Base-by-base conservation (phyloP, 2,113 vertebrate species). In the Python bivittatus region DNA sequence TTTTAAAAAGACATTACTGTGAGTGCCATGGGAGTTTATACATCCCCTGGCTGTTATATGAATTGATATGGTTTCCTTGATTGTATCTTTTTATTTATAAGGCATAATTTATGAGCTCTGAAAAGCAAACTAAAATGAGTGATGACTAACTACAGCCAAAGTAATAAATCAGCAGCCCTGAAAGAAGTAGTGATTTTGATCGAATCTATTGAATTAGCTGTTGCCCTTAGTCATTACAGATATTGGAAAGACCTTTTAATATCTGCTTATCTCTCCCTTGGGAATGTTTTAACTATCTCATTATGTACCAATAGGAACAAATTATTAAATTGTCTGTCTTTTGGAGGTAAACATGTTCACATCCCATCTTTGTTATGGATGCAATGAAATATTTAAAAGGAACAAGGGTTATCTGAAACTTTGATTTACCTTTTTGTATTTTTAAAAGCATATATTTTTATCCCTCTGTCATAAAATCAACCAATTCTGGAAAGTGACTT, bases 31-130 rank as follows among this genome's bases (percentile, higher is more conserved):
- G 97, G 97, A 97, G 97, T 22, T 7, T 97, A 98, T 97, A 96
- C 29, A 96, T 98, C 97, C 97, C 97, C 97, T 97, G 98, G 97
- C 97, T 98, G 97, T 96, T 42, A 97, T 97, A 98, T 98, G 98
- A 98, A 98, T 98, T 98, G 98, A 98, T 99, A 98, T 98, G 98
- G 98, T 99, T 99, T 98, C 97, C 98, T 98, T 99, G 98, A 99
- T 99, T 99, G 98, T 99, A 98, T 98, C 97, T 98, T 99, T 98
- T 99, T 99, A 99, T 99, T 99, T 99, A 99, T 99, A 98, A 99
- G 98, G 97, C 96, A 98, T 99, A 99, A 99, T 99, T 99, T 99
- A 99, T 99, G 98, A 99, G 98, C 97, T 95, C 97, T 96, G 97
- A 97, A 98, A 97, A 98, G 98, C 98, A 99, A 98, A 98, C 98